phyloP scores from a whole-genome alignment of 2,888 invertebrate genomes.

The Hetaerina titia region DNA sequence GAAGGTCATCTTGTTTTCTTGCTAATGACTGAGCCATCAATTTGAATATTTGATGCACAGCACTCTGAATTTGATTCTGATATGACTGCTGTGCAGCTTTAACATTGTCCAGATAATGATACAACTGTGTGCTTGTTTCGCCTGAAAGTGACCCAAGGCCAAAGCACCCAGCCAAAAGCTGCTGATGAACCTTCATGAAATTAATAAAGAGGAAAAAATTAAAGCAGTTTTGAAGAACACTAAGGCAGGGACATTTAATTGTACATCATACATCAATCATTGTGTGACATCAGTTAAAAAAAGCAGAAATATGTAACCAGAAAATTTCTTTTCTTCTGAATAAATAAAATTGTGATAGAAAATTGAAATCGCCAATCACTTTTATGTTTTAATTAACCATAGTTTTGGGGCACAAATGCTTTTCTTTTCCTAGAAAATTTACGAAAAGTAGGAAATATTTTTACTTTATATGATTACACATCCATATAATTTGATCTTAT shows the following conservation, averaged over 20 bases:
- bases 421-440: no score
- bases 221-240: background rate
- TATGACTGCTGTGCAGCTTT: slow-evolving; percentile 78
- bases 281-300: no score
- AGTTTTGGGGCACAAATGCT: no score
- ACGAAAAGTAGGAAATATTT: no score
- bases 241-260: background rate
- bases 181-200: slow-evolving; percentile 75
- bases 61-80: slow-evolving; percentile 79
- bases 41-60: slow-evolving; percentile 80
- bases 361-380: no score
- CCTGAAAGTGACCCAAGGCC: slow-evolving; percentile 74
- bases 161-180: slow-evolving; percentile 78
- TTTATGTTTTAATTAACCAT: no score
- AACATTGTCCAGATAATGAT: slow-evolving; percentile 81
- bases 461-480: no score
- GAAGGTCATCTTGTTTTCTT: slow-evolving; percentile 69
- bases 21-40: slow-evolving; percentile 78
- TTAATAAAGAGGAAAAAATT: background rate
- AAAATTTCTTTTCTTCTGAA: no score
- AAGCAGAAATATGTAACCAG: no score
- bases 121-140: slow-evolving; percentile 75
- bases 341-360: no score
- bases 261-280: no score
- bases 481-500: no score